Base-by-base conservation (phyloP, 2,113 vertebrate genomes). In the Notothenia coriiceps region DNA sequence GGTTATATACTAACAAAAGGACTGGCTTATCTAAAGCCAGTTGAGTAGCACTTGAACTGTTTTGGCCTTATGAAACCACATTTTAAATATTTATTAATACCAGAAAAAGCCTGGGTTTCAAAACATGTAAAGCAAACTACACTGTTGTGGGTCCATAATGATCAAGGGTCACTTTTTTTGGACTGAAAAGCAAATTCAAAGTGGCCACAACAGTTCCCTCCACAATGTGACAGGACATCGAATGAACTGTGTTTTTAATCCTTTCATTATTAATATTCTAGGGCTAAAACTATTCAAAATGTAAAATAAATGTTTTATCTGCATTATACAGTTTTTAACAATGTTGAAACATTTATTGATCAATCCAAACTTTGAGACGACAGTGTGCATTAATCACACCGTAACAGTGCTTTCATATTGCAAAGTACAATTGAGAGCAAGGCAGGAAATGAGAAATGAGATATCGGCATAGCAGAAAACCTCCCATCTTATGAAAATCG, bases 381-480 rank as follows among this genome's bases (percentile, higher is more conserved):
- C 22, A 49, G 20, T 25, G 17, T 52, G 13, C 2, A 2, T 80
- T 49, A 44, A 86, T 87, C 52, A 40, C 6, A 40, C 35, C 61
- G 17, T 47, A 66, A 74, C 11, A 33, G 40, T 8, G 46, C 35
- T 67, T 79, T 84, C 68, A 55, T 50, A 72, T 68, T 40, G 15
- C 51, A 61, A 79, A 63, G 52, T 17, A 51, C 66, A 73, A 47
- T 46, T 14, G 57, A 82, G 82, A 80, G 44, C 44, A 69, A 35
- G 78, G 44, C 44, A 69, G 44, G 43, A 52, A 67, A 78, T 67
- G 12, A 67, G 73, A 84, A 72, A 70, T 18, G 2, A 74, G 51
- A 60, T 18, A 20, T 54, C 10, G 6, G 51, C 47, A 73, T 66
- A 54, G 72, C 63, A 35, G 18, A 68, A 69, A 77, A 55, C 5